Evolutionary conservation across 1,140 invertebrate species (phyloP).

Genomic region (Drosophila suzukii): DNA sequence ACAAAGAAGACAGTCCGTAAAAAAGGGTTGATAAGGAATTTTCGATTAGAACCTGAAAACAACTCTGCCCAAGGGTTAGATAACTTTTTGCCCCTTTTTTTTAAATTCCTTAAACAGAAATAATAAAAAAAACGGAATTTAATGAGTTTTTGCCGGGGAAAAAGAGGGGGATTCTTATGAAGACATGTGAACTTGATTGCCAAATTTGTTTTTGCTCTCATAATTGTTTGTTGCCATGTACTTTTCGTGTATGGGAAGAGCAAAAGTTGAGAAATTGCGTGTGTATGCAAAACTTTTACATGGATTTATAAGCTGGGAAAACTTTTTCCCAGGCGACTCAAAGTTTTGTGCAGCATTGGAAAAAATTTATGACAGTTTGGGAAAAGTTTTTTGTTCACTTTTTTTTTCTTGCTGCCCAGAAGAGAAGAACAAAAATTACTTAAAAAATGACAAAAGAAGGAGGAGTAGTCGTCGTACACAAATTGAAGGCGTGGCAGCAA

Average conservation of each 20-base stretch:
- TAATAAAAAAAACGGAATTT: conserved; percentile 6
- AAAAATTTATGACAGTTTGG: conserved; percentile 83
- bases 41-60: conserved; percentile 60
- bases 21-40: conserved; percentile 74
- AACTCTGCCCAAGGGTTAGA: conserved; percentile 32
- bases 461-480: conserved; percentile 22
- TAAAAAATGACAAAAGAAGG: conserved; percentile 37
- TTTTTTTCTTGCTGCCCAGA: conserved; percentile 28
- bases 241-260: conserved; percentile 8
- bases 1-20: conserved; percentile 27
- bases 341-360: conserved; percentile 65
- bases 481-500: conserved; percentile 52
- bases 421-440: conserved; percentile 38
- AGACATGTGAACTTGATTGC: conserved; percentile 66
- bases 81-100: conserved; percentile 14
- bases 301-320: conserved; percentile 74
- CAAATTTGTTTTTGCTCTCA: conserved; percentile 53
- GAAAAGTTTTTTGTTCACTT: conserved; percentile 61
- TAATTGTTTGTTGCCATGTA: conserved; percentile 51
- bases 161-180: conserved; percentile 12
- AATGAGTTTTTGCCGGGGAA: conserved; percentile 17
- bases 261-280: conserved; percentile 66
- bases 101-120: conserved; percentile 9
- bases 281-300: conserved; percentile 76
- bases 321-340: conserved; percentile 47